A percentile compares a stretch with the other conserved stretches of the same genome.
Conservation (phyloP, 2,797 vertebrate species). For the Microctenopoma steveboyesi region DNA sequence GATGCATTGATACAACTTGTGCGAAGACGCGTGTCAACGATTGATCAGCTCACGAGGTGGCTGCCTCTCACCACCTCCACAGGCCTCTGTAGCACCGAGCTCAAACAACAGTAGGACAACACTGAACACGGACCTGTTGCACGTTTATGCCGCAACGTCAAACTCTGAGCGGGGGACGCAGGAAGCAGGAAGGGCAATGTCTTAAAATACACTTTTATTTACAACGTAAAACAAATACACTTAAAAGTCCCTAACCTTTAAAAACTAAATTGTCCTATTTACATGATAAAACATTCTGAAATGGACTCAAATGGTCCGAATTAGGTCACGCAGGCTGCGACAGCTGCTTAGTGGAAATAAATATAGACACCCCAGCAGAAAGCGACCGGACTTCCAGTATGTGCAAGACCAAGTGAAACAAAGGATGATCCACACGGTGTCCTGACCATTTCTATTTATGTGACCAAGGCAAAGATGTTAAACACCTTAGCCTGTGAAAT, state of each 20-base stretch:
- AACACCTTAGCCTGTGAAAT: not conserved
- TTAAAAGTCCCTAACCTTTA: constrained; percentile 34
- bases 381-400: not conserved
- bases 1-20: too few species aligned
- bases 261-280: constrained; percentile 71
- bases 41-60: too few species aligned
- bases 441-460: not conserved
- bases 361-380: not conserved
- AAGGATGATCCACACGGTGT: constrained; percentile 7
- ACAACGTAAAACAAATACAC: constrained; percentile 74
- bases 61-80: too few species aligned
- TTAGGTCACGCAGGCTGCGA: constrained; percentile 3
- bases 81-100: too few species aligned
- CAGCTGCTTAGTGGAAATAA: not conserved
- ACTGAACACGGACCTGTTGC: not conserved
- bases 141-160: too few species aligned
- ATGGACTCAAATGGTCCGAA: constrained; percentile 10
- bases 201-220: constrained; percentile 85
- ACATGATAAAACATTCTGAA: constrained; percentile 74
- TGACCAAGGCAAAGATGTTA: not conserved
- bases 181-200: not conserved
- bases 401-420: not conserved
- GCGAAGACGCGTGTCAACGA: too few species aligned
- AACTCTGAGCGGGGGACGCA: not conserved
- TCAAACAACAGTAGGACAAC: not conserved